These are phyloP conservation scores for Pollicipes pollicipes DNA, from an alignment of 1,140 invertebrate species.

Conservation along the genomic window DNA sequence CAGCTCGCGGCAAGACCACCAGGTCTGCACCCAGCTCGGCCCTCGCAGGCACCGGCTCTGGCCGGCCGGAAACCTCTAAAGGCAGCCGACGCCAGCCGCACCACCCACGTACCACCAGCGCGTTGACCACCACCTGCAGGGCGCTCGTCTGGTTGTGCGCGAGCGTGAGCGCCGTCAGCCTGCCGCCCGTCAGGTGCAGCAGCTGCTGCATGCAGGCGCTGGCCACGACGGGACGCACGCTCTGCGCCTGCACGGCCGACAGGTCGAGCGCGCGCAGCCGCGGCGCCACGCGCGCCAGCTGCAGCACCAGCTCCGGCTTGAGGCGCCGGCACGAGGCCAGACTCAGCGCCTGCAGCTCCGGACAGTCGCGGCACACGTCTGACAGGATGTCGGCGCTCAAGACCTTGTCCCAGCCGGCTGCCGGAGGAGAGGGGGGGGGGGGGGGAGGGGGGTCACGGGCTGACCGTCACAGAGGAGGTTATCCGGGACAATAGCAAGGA, in stretches of 20 bases:
- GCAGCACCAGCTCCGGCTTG: background rate
- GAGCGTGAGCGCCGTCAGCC: conserved; percentile 50
- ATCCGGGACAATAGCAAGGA: too few relatives aligned
- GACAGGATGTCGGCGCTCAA: background rate
- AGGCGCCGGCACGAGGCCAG: background rate
- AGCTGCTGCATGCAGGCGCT: background rate
- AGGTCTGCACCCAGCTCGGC: too few relatives aligned
- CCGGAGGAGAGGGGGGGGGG: too few relatives aligned
- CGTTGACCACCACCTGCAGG: conserved; percentile 45
- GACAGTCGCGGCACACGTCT: background rate
- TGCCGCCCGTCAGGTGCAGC: conserved; percentile 9
- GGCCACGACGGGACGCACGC: too few relatives aligned
- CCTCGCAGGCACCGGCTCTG: too few relatives aligned
- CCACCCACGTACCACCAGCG: conserved; percentile 30
- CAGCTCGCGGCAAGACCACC: too few relatives aligned
- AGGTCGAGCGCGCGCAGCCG: background rate
- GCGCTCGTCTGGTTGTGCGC: conserved; percentile 56
- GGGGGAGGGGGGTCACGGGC: too few relatives aligned
- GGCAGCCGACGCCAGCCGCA: too few relatives aligned
- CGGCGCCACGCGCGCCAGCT: background rate
- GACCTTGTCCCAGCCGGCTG: background rate
- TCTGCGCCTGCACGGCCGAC: background rate
- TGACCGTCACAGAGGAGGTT: too few relatives aligned
- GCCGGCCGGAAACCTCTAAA: too few relatives aligned
- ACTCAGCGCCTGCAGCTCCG: background rate